A percentile compares a stretch with the other conserved stretches of the same genome.
Evolutionary conservation across 2,113 vertebrate species (phyloP).

Genomic region (Bos taurus): ARS-UCD2.0 NC_037329.1:7916001-7916500

Average conservation of each 20-base stretch:
- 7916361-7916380: neutral
- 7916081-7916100: neutral
- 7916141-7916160: neutral
- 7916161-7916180: neutral
- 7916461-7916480: neutral
- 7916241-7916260: neutral
- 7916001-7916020: neutral
- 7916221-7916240: neutral
- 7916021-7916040: neutral
- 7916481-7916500: neutral
- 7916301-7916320: neutral
- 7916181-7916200: neutral
- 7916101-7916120: neutral
- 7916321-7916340: neutral
- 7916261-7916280: neutral
- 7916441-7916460: neutral
- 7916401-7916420: neutral
- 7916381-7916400: neutral
- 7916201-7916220: neutral
- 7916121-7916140: neutral
- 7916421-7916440: neutral
- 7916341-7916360: neutral
- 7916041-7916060: neutral
- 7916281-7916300: neutral
- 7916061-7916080: neutral